Evolutionary conservation across 92 coral and sea anemone species (phyloP), one percentile per base, ranked within the genome.

Genomic region (Porites rus): DNA sequence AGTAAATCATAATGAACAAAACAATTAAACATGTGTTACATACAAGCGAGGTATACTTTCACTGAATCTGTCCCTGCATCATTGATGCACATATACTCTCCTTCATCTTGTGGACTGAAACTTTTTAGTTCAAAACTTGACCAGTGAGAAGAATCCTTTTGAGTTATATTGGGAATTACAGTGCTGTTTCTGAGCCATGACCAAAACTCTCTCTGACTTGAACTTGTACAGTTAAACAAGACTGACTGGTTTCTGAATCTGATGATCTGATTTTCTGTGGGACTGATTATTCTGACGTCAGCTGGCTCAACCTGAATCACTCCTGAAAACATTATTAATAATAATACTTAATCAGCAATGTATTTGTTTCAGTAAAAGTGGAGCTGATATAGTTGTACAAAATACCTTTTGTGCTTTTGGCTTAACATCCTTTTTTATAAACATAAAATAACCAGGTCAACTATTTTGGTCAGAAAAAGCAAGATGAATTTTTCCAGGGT

Each of bases 181-280:
- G 5, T 10, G 13, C 5, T 11, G 53, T 73, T 25, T 22, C 17
- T 20, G 0, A 14, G 14, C 87, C 87, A 83, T 24, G 25, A 24
- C 25, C 25, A 24, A 38, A 76, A 76, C 59, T 14, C 14, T 52
- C 5, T 1, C 4, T 0, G 12, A 19, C 50, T 58, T 43, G 46
- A 72, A 56, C 31, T 28, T 12, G 87, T 83, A 62, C 87, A 83
- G 58, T 83, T 83, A 10, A 83, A 83, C 18, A 61, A 21, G 24
- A 83, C 64, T 18, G 87, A 72, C 59, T 83, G 79, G 28, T 83
- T 81, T 17, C 74, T 73, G 79, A 20, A 14, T 69, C 18, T 72
- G 64, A 83, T 31, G 72, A 83, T 61, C 79, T 83, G 87, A 62
- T 74, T 74, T 51, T 43, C 31, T 21, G 51, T 17, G 10, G 87